Conservation (phyloP, 2,797 vertebrate genomes). For the Rhynchonycteris naso region DNA sequence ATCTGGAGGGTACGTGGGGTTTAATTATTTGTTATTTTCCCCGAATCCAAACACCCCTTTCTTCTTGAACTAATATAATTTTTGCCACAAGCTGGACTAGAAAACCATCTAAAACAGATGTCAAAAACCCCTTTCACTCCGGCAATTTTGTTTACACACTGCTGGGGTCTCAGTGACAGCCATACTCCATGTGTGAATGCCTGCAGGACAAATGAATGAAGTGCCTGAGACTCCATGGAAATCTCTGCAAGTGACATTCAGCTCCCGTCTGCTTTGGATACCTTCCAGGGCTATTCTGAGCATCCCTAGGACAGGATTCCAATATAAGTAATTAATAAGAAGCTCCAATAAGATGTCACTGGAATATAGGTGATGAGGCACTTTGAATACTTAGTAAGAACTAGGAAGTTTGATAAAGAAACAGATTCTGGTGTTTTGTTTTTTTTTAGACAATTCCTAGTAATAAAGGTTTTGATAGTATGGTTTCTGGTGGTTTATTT, state of each 20-base stretch:
- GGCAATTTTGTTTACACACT: not conserved
- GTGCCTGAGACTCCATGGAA: rapidly evolving
- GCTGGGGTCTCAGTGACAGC: not conserved
- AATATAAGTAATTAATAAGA: not conserved
- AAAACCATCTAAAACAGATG: not conserved
- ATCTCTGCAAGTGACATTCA: not conserved
- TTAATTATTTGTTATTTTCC: not conserved
- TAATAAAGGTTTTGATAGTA: not conserved
- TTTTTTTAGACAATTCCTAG: not conserved
- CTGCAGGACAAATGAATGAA: not conserved
- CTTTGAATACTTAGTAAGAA: not conserved
- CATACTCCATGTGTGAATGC: rapidly evolving
- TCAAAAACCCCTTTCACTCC: not conserved
- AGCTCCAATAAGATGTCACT: not conserved
- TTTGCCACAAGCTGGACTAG: not conserved
- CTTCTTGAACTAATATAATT: not conserved
- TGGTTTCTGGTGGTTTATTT: not conserved
- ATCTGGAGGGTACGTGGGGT: rapidly evolving
- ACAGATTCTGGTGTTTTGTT: not conserved
- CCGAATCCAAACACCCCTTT: not conserved
- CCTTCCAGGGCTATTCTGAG: not conserved
- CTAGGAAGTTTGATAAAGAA: not conserved
- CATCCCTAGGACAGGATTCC: not conserved
- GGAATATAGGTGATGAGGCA: not conserved
- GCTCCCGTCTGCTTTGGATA: not conserved